Percentiles rank a stretch among this genome's conserved stretches.
These are phyloP conservation scores for Drosophila rubida DNA, from an alignment of 2,888 invertebrate genomes.

Conservation along the genomic window DNA sequence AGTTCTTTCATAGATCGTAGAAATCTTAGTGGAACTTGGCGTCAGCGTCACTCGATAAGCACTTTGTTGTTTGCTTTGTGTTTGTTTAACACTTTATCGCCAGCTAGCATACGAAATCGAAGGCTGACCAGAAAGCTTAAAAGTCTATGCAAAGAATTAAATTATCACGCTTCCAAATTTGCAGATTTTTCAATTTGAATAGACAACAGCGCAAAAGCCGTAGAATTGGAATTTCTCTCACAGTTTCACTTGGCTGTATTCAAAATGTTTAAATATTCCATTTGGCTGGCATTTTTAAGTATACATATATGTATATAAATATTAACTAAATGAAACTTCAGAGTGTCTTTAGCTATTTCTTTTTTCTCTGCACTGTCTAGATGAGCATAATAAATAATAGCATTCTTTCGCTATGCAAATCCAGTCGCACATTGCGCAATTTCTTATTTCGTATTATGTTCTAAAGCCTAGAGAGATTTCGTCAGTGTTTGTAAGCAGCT, in stretches of 20 bases:
- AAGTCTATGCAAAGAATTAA: constrained; percentile 30
- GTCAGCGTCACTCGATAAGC: constrained; percentile 18
- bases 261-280: neutral
- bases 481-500: constrained; percentile 1
- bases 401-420: neutral
- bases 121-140: constrained; percentile 3
- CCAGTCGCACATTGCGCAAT: constrained; percentile 1
- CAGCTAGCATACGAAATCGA: constrained; percentile 17
- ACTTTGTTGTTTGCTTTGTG: constrained; percentile 13
- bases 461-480: constrained; percentile 4
- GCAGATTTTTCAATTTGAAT: constrained; percentile 3
- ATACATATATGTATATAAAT: neutral
- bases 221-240: neutral
- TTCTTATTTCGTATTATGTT: constrained; percentile 7
- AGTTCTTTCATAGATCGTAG: constrained; percentile 5
- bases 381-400: neutral
- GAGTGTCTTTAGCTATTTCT: neutral
- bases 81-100: constrained; percentile 42
- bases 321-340: neutral
- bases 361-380: neutral
- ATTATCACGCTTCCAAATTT: constrained; percentile 41
- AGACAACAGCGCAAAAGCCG: neutral
- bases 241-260: neutral
- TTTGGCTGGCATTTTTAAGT: neutral
- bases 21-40: neutral